Percentiles rank a stretch among this genome's conserved stretches.
phyloP scores from a whole-genome alignment of 2,797 vertebrate species.

The Manis crassicaudata region DNA sequence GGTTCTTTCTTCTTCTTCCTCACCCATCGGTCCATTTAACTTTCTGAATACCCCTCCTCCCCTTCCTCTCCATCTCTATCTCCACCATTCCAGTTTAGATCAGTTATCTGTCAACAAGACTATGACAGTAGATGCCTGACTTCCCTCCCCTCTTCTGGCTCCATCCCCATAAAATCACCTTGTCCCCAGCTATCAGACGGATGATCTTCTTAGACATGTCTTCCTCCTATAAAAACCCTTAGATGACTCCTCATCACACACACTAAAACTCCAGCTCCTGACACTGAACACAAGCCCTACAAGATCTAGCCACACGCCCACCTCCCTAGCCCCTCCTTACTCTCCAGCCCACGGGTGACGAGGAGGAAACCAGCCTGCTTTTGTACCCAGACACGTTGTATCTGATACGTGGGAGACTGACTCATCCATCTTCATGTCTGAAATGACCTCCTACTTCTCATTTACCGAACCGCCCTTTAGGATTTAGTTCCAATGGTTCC shows the following conservation, averaged over 20 bases:
- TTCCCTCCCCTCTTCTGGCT: background rate
- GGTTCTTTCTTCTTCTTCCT: background rate
- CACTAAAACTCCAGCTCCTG: background rate
- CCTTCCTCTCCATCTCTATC: background rate
- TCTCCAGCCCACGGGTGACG: background rate
- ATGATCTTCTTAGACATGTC: background rate
- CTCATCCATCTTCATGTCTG: background rate
- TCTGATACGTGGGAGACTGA: background rate
- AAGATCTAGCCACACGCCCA: background rate
- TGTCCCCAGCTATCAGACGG: background rate
- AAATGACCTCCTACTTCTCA: background rate
- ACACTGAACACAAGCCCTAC: background rate
- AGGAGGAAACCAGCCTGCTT: background rate
- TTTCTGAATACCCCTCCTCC: background rate
- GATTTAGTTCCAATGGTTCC: background rate
- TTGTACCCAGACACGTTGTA: background rate
- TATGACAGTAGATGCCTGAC: background rate
- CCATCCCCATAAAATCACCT: background rate
- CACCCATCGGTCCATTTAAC: background rate
- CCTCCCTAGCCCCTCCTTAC: background rate
- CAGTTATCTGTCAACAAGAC: background rate
- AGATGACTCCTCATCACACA: background rate
- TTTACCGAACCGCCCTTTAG: background rate
- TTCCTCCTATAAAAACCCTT: background rate
- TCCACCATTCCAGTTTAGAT: background rate